phyloP scores from a whole-genome alignment of 2,888 invertebrate species.

The Noctua fimbriata region DNA sequence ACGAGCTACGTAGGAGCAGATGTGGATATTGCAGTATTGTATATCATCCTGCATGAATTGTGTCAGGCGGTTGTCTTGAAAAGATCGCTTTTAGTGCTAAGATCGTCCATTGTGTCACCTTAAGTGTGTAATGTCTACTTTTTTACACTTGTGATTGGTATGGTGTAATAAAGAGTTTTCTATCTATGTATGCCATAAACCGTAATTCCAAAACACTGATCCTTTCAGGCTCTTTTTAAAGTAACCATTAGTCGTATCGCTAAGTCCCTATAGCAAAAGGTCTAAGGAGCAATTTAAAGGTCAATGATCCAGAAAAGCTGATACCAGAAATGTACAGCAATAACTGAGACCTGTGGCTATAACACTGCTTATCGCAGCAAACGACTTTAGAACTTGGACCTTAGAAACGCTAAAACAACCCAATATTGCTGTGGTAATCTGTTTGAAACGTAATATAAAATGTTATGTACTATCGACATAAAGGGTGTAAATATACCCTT shows the following conservation, averaged over 20 bases:
- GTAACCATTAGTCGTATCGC: background rate
- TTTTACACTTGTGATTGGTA: background rate
- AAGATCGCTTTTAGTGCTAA: background rate
- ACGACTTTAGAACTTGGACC: background rate
- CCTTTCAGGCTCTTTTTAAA: background rate
- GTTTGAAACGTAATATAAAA: background rate
- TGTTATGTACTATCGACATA: background rate
- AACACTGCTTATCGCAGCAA: background rate
- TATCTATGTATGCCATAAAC: background rate
- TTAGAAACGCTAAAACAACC: background rate
- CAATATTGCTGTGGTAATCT: background rate
- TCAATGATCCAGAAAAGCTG: background rate
- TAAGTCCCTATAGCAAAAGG: no score
- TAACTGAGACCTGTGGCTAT: background rate
- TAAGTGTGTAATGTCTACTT: background rate
- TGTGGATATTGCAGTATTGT: background rate
- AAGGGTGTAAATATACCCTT: no score
- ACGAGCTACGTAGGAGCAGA: background rate
- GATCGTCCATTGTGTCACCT: background rate
- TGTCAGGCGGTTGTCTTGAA: background rate
- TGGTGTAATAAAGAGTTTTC: background rate
- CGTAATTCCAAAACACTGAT: background rate
- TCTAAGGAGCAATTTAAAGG: background rate
- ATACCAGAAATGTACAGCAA: background rate
- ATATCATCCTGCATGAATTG: background rate